Evolutionary conservation across 2,888 invertebrate species (phyloP).

Genomic region (Oscheius onirici): DNA sequence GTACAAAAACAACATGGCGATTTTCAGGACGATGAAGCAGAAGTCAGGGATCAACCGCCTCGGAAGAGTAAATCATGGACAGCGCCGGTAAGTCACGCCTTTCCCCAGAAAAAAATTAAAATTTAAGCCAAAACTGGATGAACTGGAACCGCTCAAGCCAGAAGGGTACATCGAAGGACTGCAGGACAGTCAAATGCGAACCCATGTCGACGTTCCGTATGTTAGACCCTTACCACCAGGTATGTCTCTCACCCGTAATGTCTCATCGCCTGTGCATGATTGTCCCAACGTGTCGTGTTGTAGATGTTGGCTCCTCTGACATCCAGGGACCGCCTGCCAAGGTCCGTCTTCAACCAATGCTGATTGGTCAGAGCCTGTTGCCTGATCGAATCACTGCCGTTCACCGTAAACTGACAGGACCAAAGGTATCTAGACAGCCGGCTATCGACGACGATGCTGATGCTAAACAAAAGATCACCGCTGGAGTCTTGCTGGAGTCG

Average conservation of each 20-base stretch:
- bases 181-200: conserved; percentile 9
- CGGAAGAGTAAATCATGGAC: conserved; percentile 21
- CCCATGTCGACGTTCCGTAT: conserved; percentile 2
- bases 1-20: neutral
- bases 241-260: neutral
- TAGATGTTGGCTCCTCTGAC: conserved; percentile 8
- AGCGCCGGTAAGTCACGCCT: neutral
- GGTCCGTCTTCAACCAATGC: neutral
- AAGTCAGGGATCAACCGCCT: neutral
- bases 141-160: conserved; percentile 1
- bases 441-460: neutral
- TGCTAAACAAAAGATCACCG: neutral
- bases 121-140: conserved; percentile 7
- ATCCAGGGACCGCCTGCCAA: neutral
- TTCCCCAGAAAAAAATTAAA: neutral
- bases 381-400: neutral
- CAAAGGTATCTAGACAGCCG: neutral
- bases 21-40: conserved; percentile 17
- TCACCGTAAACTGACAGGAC: neutral
- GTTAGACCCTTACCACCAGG: neutral
- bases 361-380: too few relatives aligned
- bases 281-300: conserved; percentile 1
- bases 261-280: neutral
- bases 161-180: neutral
- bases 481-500: neutral